Percentiles rank a stretch among this genome's conserved stretches.
Evolutionary conservation across 2,113 vertebrate species (phyloP).

Genomic region (Antigone vipio): DNA sequence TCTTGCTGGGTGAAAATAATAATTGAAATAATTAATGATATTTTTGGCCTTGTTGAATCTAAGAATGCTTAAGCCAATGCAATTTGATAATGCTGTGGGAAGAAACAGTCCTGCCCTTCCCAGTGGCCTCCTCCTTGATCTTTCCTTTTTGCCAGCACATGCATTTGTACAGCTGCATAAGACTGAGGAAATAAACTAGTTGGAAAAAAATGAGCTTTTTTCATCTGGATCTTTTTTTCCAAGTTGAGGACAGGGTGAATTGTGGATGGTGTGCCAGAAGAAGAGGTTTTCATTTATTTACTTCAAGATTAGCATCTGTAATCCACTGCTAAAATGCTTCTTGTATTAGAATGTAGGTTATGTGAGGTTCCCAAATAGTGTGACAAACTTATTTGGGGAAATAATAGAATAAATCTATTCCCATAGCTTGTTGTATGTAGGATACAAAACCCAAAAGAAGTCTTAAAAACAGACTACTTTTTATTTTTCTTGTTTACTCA

Average conservation of each 20-base stretch:
- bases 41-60: neutral
- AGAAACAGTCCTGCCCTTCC: neutral
- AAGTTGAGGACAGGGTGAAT: neutral
- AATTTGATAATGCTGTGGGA: constrained; percentile 9
- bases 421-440: neutral
- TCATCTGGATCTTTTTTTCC: neutral
- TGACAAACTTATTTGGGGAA: neutral
- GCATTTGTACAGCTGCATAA: neutral
- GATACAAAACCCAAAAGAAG: neutral
- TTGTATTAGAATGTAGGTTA: neutral
- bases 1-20: neutral
- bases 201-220: neutral
- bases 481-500: neutral
- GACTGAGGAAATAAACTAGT: neutral
- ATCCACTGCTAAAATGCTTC: neutral
- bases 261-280: neutral
- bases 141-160: neutral
- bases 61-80: neutral
- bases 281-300: neutral
- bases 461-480: neutral
- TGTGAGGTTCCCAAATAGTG: neutral
- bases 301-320: neutral
- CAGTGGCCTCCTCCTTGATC: neutral
- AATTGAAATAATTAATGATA: neutral
- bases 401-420: neutral